Evolutionary conservation across 2,113 vertebrate genomes (phyloP).

Genomic region (Cebus imitator): DNA sequence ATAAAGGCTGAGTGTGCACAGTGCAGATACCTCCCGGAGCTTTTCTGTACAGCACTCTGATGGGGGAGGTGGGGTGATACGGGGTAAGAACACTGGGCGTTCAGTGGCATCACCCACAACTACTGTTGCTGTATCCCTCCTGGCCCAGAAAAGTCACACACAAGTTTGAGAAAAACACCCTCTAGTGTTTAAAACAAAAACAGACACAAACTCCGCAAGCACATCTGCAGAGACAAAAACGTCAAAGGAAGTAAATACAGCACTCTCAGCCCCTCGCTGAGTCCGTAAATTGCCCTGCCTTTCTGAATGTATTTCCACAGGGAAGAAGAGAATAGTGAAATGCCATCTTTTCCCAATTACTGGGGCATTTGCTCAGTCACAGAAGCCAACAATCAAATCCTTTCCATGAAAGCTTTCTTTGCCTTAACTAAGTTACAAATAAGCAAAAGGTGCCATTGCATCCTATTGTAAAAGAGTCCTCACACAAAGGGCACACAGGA

Average conservation of each 20-base stretch:
- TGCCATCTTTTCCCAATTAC: background rate
- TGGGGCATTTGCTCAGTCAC: background rate
- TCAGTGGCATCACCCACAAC: background rate
- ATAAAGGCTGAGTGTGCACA: rapidly evolving
- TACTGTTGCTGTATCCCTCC: background rate
- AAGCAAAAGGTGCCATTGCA: background rate
- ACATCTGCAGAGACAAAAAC: background rate
- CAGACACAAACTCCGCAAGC: background rate
- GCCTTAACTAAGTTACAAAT: background rate
- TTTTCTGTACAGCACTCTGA: background rate
- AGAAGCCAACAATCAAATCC: background rate
- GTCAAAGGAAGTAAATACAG: background rate
- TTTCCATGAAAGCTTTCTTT: background rate
- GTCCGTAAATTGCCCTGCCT: background rate
- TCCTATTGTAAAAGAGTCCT: background rate
- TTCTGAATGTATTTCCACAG: background rate
- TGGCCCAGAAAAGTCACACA: background rate
- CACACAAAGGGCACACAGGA: background rate
- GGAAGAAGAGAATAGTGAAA: background rate
- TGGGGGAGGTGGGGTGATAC: rapidly evolving
- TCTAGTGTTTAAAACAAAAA: background rate
- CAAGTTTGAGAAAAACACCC: background rate
- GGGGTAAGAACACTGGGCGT: background rate
- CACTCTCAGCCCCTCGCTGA: background rate
- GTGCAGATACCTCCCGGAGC: rapidly evolving